Percentiles rank a stretch among this genome's conserved stretches.
These are phyloP conservation scores for Holothuria leucospilota DNA, from an alignment of 53 echinoderm and acorn worm species.

Conservation along the genomic window DNA sequence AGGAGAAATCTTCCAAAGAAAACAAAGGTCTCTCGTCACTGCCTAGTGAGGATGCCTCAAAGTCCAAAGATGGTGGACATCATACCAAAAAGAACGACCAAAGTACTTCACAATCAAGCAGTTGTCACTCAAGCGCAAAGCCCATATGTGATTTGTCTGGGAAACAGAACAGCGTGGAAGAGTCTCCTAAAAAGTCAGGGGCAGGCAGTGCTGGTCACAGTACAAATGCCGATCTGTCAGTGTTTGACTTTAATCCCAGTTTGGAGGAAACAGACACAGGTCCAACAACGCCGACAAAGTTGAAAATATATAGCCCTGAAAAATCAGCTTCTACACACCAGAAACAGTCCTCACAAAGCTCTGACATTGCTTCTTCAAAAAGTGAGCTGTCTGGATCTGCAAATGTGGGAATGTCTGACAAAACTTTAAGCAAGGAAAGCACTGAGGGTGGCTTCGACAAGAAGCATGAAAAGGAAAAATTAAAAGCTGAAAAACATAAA, in stretches of 20 bases:
- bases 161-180: neutral
- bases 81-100: too few relatives aligned
- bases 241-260: slow-evolving; percentile 94
- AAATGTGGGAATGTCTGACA: slow-evolving; percentile 28
- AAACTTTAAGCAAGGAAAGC: slow-evolving; percentile 48
- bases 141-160: too few relatives aligned
- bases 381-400: slow-evolving; percentile 34
- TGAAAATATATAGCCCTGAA: slow-evolving; percentile 51
- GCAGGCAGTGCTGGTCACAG: slow-evolving; percentile 8
- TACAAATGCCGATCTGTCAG: slow-evolving; percentile 73
- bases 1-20: slow-evolving; percentile 48
- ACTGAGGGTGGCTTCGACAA: slow-evolving; percentile 64
- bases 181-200: neutral
- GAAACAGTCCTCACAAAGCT: slow-evolving; percentile 66
- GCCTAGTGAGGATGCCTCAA: too few relatives aligned
- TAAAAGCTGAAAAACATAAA: slow-evolving; percentile 84
- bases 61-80: too few relatives aligned
- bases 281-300: slow-evolving; percentile 27
- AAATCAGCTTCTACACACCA: slow-evolving; percentile 64
- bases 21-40: slow-evolving; percentile 17
- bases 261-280: slow-evolving; percentile 60
- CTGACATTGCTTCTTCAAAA: neutral
- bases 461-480: slow-evolving; percentile 84
- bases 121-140: too few relatives aligned
- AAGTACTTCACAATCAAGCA: too few relatives aligned